Evolutionary conservation across 64 coral and sea anemone genomes (phyloP).

Genomic region (Pocillopora damicornis): DNA sequence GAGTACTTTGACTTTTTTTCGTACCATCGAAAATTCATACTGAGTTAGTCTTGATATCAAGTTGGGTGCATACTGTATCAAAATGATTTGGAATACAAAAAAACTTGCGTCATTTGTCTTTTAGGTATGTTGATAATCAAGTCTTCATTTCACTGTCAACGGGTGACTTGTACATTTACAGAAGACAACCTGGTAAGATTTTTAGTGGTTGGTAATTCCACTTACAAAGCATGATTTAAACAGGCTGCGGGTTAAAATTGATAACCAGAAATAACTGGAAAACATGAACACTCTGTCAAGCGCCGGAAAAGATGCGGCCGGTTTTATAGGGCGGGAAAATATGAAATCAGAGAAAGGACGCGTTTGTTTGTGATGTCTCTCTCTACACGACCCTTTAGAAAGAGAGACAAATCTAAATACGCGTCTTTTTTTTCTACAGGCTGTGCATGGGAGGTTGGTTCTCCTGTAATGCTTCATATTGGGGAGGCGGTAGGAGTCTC

Average conservation of each 20-base stretch:
- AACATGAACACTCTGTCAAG: neutral
- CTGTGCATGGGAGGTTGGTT: constrained; percentile 79
- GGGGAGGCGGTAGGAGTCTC: constrained; percentile 65
- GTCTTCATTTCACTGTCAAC: constrained; percentile 90
- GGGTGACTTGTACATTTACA: constrained; percentile 84
- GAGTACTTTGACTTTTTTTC: constrained; percentile 36
- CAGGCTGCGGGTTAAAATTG: neutral
- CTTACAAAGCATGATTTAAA: neutral
- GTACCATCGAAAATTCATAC: neutral
- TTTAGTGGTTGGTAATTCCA: neutral
- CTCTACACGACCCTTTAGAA: too few relatives aligned
- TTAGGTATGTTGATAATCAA: constrained; percentile 96
- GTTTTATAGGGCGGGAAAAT: neutral
- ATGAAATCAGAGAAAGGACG: too few relatives aligned
- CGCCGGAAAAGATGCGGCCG: neutral
- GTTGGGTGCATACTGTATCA: neutral
- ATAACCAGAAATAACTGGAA: too few relatives aligned
- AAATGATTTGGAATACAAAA: too few relatives aligned
- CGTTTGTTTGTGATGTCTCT: too few relatives aligned
- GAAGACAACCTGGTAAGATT: constrained; percentile 73
- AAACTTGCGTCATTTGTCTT: neutral
- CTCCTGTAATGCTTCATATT: constrained; percentile 79
- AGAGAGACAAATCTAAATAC: neutral
- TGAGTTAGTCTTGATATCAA: neutral
- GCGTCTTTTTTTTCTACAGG: constrained; percentile 30